Conservation (phyloP, 1,140 invertebrate species). For the Dendroctonus ponderosae region DNA sequence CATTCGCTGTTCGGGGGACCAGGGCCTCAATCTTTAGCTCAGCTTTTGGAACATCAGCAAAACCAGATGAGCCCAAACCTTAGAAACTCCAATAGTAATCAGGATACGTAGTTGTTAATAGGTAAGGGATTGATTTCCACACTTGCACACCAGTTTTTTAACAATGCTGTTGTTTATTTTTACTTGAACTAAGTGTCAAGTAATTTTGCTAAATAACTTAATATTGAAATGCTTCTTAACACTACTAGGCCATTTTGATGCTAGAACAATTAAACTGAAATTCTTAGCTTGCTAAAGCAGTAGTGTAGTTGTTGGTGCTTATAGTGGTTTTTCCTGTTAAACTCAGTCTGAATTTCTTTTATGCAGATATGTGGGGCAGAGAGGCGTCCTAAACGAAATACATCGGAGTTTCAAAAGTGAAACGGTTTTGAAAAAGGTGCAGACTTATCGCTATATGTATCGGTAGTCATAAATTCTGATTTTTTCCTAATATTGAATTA, state of each 20-base stretch:
- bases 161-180: background rate
- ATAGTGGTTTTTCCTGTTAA: no score
- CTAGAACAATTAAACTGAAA: background rate
- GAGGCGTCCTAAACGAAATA: no score
- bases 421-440: no score
- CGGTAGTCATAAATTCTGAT: no score
- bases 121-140: background rate
- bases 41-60: conserved; percentile 78
- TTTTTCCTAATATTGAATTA: no score
- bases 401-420: no score
- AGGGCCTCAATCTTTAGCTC: conserved; percentile 73
- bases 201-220: background rate
- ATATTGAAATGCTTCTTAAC: background rate
- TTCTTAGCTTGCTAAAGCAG: no score
- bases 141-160: background rate
- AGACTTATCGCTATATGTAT: no score
- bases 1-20: conserved; percentile 78
- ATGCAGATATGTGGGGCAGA: no score
- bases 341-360: no score
- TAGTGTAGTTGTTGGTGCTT: no score
- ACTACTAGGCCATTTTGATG: background rate
- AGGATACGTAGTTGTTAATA: conserved; percentile 17
- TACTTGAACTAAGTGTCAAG: background rate
- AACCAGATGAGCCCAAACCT: conserved; percentile 32
- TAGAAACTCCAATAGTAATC: conserved; percentile 15